Percentiles rank a stretch among this genome's conserved stretches.
Conservation (phyloP, 2,113 vertebrate genomes). For the Thalassarche chlororhynchos region DNA sequence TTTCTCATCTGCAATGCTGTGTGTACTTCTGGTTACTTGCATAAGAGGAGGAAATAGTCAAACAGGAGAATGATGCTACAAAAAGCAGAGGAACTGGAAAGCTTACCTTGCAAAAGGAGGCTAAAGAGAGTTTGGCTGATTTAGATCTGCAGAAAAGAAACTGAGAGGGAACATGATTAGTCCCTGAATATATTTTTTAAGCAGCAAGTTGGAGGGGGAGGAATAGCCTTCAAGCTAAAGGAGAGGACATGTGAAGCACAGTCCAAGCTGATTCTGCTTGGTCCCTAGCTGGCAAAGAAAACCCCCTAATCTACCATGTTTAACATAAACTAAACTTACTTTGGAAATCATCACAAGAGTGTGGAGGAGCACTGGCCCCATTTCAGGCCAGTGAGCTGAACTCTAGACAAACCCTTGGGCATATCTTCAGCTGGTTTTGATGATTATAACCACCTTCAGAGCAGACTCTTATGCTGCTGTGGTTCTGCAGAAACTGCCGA, state of each 20-base stretch:
- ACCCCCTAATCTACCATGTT: neutral
- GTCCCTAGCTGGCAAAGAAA: neutral
- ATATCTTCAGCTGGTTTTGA: neutral
- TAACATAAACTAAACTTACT: neutral
- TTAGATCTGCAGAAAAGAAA: neutral
- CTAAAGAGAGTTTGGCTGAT: neutral
- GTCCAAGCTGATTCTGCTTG: neutral
- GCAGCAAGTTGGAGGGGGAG: neutral
- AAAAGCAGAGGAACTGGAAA: neutral
- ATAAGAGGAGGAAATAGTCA: neutral
- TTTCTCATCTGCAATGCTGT: neutral
- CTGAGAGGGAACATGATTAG: neutral
- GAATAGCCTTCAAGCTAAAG: neutral
- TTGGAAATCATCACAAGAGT: neutral
- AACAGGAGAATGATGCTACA: neutral
- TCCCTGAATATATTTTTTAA: neutral
- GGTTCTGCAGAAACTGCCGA: neutral
- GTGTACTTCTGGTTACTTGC: neutral
- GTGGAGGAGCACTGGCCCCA: neutral
- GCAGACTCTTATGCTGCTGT: rapidly evolving
- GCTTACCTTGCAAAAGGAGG: neutral
- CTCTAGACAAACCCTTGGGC: neutral
- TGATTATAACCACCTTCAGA: neutral
- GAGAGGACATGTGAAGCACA: neutral
- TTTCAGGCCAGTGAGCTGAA: neutral